phyloP scores from a whole-genome alignment of 2,113 vertebrate genomes.

The Pristiophorus japonicus region DNA sequence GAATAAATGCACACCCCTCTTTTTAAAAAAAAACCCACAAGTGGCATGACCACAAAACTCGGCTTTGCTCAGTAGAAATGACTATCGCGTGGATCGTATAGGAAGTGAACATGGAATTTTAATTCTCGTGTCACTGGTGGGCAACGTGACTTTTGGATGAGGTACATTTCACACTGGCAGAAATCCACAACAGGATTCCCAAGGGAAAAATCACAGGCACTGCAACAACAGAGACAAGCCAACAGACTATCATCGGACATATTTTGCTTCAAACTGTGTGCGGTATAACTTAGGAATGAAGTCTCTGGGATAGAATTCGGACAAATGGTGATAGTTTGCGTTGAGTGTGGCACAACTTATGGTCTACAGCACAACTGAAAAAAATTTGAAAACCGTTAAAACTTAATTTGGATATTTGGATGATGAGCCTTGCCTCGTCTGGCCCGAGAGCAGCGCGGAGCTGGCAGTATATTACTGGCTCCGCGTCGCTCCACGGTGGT shows the following conservation, averaged over 20 bases:
- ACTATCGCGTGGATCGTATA: not conserved
- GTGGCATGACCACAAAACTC: not conserved
- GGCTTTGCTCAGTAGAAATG: not conserved
- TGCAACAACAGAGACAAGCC: not conserved
- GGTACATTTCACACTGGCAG: not conserved
- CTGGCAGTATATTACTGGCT: not conserved
- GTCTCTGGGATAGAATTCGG: not conserved
- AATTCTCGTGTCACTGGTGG: not conserved
- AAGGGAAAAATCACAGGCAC: too few relatives aligned
- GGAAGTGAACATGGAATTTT: not conserved
- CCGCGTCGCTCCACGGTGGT: not conserved
- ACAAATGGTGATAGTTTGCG: too few relatives aligned
- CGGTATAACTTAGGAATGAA: not conserved
- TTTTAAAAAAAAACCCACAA: not conserved
- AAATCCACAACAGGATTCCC: not conserved
- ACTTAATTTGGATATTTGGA: not conserved
- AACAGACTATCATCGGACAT: not conserved
- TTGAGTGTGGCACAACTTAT: not conserved
- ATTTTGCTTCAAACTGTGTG: not conserved
- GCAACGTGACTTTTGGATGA: not conserved
- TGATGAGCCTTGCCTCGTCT: not conserved
- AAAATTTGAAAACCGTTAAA: not conserved
- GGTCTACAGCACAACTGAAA: not conserved
- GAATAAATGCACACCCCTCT: not conserved
- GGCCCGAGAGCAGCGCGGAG: not conserved